phyloP scores from a whole-genome alignment of 2,888 invertebrate genomes.

The Cephonodes hylas region DNA sequence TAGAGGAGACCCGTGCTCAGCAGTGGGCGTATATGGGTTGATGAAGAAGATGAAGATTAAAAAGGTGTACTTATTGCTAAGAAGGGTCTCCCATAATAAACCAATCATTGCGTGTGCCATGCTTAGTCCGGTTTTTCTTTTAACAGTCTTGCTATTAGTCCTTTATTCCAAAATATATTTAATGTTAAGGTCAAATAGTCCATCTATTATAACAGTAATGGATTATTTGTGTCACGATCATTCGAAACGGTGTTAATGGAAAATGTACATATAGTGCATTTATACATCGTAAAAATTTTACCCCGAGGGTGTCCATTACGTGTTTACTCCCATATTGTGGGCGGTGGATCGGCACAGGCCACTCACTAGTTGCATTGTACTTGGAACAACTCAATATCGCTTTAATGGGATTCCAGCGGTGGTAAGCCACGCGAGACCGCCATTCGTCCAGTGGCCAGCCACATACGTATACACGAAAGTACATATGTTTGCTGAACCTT shows the following conservation, averaged over 20 bases:
- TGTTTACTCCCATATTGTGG: slow-evolving; percentile 43
- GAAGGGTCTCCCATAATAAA: too few species aligned
- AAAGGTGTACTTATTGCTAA: too few species aligned
- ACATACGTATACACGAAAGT: slow-evolving; percentile 41
- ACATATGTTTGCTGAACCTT: slow-evolving; percentile 50
- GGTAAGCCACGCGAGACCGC: slow-evolving; percentile 66
- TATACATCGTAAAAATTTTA: slow-evolving; percentile 45
- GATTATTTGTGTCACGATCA: background rate
- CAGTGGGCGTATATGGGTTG: too few species aligned
- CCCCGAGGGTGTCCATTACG: slow-evolving; percentile 43
- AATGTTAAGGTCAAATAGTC: background rate
- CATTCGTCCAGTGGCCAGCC: slow-evolving; percentile 34
- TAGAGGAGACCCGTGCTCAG: too few species aligned
- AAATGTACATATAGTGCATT: slow-evolving; percentile 25
- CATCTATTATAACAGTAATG: too few species aligned
- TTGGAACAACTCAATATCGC: slow-evolving; percentile 69
- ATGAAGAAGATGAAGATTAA: too few species aligned
- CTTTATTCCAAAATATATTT: too few species aligned
- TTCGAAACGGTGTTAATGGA: slow-evolving; percentile 19
- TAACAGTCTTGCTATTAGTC: too few species aligned
- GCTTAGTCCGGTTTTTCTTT: too few species aligned
- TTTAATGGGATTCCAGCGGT: slow-evolving; percentile 72
- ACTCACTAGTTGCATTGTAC: slow-evolving; percentile 51
- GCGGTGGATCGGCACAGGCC: slow-evolving; percentile 51
- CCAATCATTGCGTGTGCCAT: too few species aligned